Evolutionary conservation across 2,888 invertebrate species (phyloP).

Genomic region (Nomada hirtipes): DNA sequence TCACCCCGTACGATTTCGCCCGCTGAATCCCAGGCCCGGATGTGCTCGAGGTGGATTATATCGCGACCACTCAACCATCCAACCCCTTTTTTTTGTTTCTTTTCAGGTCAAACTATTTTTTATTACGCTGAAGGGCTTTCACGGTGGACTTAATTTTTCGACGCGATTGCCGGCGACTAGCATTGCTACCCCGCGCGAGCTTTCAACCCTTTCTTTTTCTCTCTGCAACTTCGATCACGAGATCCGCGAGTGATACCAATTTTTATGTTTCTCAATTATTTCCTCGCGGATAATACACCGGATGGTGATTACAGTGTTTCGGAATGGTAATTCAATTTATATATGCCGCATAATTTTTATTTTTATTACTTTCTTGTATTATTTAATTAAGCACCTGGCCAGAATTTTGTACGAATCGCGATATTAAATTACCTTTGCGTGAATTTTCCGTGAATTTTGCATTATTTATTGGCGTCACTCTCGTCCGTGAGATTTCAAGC

Average conservation of each 20-base stretch:
- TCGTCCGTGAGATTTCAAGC: not conserved
- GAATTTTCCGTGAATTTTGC: too few relatives aligned
- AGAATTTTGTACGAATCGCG: too few relatives aligned
- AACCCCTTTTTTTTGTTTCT: not conserved
- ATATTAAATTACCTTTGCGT: too few relatives aligned
- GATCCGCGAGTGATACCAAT: too few relatives aligned
- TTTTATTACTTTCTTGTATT: too few relatives aligned
- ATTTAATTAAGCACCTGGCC: too few relatives aligned
- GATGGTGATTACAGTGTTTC: too few relatives aligned
- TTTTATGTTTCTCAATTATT: too few relatives aligned
- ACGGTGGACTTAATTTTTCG: conserved; percentile 45
- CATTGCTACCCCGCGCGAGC: not conserved
- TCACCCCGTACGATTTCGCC: conserved; percentile 7
- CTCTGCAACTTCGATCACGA: not conserved
- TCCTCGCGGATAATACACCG: too few relatives aligned
- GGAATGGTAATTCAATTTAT: too few relatives aligned
- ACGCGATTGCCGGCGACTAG: conserved; percentile 33
- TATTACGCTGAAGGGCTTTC: conserved; percentile 40
- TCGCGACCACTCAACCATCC: not conserved
- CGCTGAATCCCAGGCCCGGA: conserved; percentile 12
- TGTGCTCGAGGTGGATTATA: not conserved
- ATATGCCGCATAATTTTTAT: too few relatives aligned
- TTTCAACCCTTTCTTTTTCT: not conserved
- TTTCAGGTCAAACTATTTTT: conserved; percentile 51
- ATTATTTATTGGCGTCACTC: not conserved